Evolutionary conservation across 37 sponge, comb jelly and placozoan genomes (phyloP).

Genomic region (Bolinopsis microptera): DNA sequence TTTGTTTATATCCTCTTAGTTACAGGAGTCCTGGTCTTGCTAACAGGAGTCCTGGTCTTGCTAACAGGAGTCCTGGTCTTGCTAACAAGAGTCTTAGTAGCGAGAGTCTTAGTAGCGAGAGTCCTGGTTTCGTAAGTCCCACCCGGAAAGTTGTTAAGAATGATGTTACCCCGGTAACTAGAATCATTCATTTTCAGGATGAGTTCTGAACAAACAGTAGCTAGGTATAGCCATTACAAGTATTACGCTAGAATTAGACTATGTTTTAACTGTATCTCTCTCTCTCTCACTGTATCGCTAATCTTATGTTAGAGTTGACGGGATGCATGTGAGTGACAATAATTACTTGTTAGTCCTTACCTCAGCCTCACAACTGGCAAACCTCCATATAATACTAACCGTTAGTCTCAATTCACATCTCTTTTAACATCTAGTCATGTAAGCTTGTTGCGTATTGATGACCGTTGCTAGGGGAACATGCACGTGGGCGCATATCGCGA

Average conservation of each 20-base stretch:
- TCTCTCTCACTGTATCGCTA: background rate
- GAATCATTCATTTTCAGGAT: background rate
- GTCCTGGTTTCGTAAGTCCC: too few relatives aligned
- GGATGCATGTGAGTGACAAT: background rate
- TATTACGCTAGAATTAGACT: background rate
- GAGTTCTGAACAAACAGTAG: background rate
- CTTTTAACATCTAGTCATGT: background rate
- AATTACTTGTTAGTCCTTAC: background rate
- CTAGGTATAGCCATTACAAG: background rate
- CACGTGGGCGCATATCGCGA: background rate
- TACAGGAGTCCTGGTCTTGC: too few relatives aligned
- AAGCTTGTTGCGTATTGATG: background rate
- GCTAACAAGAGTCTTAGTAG: too few relatives aligned
- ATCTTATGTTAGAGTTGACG: background rate
- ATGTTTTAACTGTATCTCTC: background rate
- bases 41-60: too few relatives aligned
- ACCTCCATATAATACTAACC: background rate
- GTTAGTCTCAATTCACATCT: background rate
- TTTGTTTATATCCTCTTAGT: too few relatives aligned
- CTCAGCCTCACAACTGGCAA: background rate
- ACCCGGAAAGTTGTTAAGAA: too few relatives aligned
- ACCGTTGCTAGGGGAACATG: background rate
- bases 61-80: too few relatives aligned
- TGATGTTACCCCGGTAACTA: background rate
- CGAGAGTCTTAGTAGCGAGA: too few relatives aligned